Conservation (phyloP, 2,113 vertebrate species). For the Trinectes maculatus region DNA sequence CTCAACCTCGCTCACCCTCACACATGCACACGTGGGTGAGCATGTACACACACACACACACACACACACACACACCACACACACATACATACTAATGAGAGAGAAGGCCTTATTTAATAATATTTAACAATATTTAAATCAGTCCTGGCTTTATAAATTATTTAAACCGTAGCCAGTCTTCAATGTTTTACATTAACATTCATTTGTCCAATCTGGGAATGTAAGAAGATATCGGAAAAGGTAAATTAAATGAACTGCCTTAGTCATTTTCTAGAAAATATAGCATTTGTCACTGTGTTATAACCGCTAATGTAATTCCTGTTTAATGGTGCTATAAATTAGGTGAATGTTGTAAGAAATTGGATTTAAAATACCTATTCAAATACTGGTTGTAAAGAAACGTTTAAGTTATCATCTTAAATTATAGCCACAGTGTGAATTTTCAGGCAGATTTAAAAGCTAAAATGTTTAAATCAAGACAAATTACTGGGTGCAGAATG, state of each 20-base stretch:
- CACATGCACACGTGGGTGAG: neutral
- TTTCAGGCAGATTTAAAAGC: neutral
- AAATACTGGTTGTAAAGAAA: too few relatives aligned
- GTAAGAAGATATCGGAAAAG: constrained; percentile 3
- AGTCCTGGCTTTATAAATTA: neutral
- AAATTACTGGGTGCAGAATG: too few relatives aligned
- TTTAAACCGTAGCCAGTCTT: constrained; percentile 1
- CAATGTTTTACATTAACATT: constrained; percentile 4
- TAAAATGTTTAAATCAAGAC: too few relatives aligned
- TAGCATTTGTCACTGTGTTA: neutral
- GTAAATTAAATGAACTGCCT: constrained; percentile 1
- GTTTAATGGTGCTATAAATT: neutral
- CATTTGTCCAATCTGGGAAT: constrained; percentile 6
- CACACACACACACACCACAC: neutral
- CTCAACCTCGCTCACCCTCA: constrained; percentile 1
- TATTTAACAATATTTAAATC: neutral
- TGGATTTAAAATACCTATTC: neutral
- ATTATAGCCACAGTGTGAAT: neutral
- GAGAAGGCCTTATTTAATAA: constrained; percentile 1
- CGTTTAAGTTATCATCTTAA: too few relatives aligned
- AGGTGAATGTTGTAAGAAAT: too few relatives aligned
- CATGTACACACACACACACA: neutral
- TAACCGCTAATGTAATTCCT: neutral
- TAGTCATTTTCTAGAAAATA: neutral
- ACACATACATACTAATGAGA: neutral